Conservation (phyloP, 2,113 vertebrate species). For the Hydropotes inermis region DNA sequence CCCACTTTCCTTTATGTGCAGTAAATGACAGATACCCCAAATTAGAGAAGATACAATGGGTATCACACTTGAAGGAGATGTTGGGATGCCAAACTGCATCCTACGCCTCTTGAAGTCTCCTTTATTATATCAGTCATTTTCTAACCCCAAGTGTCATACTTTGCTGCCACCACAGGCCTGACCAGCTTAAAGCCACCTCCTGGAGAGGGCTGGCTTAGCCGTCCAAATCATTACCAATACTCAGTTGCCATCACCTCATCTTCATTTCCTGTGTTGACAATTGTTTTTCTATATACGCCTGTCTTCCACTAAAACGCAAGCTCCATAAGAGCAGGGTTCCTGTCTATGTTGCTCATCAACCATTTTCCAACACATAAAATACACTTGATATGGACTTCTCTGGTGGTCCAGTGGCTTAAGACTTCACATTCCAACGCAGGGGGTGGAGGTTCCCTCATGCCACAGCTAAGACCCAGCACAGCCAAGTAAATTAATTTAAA, state of each 20-base stretch:
- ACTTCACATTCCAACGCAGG: neutral
- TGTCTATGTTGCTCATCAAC: neutral
- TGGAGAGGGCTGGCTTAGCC: neutral
- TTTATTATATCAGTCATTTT: neutral
- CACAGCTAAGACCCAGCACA: neutral
- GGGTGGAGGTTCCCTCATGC: neutral
- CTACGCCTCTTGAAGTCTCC: neutral
- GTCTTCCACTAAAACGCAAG: neutral
- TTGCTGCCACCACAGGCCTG: neutral
- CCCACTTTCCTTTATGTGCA: neutral
- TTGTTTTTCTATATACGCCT: neutral
- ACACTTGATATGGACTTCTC: neutral
- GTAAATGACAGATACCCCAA: neutral
- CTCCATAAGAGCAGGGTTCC: neutral
- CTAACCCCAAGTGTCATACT: neutral
- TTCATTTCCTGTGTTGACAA: neutral
- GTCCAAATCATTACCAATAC: neutral
- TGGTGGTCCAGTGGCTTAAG: neutral
- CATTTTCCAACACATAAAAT: neutral
- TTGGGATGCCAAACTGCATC: neutral
- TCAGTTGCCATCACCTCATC: neutral
- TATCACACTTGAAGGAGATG: neutral
- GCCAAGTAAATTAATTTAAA: neutral
- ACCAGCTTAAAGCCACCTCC: neutral
- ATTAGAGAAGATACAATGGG: neutral